Evolutionary conservation across 2,888 invertebrate genomes (phyloP).

Genomic region (Diplolepis rosae): DNA sequence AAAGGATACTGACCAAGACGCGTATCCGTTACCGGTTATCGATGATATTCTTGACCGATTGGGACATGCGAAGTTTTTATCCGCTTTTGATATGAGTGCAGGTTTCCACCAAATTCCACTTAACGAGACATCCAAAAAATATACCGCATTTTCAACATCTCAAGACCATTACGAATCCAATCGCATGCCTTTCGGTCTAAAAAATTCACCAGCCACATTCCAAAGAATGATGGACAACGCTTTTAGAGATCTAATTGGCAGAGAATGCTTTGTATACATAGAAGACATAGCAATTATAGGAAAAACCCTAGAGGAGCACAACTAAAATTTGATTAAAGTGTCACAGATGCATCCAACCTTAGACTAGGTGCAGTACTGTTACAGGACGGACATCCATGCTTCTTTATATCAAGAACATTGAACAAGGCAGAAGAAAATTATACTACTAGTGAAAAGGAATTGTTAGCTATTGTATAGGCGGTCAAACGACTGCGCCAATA

Average conservation of each 20-base stretch:
- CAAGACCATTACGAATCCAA: too few species aligned
- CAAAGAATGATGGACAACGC: too few species aligned
- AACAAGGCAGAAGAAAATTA: not conserved
- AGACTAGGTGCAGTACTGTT: conserved; percentile 24
- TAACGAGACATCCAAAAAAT: too few species aligned
- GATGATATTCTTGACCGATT: too few species aligned
- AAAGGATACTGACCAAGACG: too few species aligned
- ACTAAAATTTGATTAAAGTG: conserved; percentile 37
- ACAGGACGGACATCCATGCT: not conserved
- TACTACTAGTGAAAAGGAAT: not conserved
- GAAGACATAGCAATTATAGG: conserved; percentile 48
- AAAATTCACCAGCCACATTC: too few species aligned
- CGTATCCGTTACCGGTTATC: too few species aligned
- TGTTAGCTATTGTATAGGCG: conserved; percentile 7
- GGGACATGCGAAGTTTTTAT: too few species aligned
- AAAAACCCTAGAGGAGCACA: conserved; percentile 37
- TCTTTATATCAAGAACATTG: not conserved
- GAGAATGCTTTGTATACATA: conserved; percentile 45
- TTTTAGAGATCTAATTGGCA: conserved; percentile 50
- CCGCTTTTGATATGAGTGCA: too few species aligned
- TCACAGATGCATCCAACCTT: conserved; percentile 40
- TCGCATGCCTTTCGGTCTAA: too few species aligned
- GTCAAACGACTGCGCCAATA: conserved; percentile 36
- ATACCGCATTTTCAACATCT: too few species aligned
- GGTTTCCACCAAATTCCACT: too few species aligned